A percentile compares a stretch with the other conserved stretches of the same genome.
Evolutionary conservation across 2,113 vertebrate species (phyloP).

Genomic region (Mormyrus lacerda): DNA sequence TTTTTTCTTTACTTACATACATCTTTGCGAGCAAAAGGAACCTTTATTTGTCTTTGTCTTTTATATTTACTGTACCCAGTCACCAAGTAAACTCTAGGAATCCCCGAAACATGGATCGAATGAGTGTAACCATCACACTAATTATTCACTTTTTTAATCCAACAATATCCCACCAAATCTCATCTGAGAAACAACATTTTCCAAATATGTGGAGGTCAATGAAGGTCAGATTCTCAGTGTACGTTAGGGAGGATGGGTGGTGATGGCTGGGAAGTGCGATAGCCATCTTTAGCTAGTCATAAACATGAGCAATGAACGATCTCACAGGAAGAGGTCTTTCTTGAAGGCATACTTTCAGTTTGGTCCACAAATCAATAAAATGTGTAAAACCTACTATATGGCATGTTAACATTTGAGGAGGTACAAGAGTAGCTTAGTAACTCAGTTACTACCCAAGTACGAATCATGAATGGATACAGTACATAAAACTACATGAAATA

Average conservation of each 20-base stretch:
- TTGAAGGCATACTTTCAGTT: not conserved
- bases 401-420: not conserved
- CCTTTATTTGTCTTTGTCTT: not conserved
- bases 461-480: not conserved
- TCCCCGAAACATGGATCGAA: not conserved
- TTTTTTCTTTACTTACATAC: not conserved
- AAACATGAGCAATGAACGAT: not conserved
- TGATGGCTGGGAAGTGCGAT: not conserved
- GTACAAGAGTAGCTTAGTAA: not conserved
- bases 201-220: not conserved
- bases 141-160: slow-evolving; percentile 3
- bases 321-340: not conserved
- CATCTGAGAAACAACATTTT: not conserved
- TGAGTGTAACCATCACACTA: not conserved
- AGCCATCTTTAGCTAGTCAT: not conserved
- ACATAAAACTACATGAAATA: not conserved
- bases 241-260: not conserved
- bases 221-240: not conserved
- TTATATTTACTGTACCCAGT: not conserved
- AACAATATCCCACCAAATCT: not conserved
- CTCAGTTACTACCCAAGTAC: not conserved
- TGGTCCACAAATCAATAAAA: not conserved
- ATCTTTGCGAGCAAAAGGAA: not conserved
- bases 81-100: slow-evolving; percentile 8
- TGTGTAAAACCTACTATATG: not conserved